Conservation (phyloP, 2,113 vertebrate species). For the Peromyscus leucopus region DNA sequence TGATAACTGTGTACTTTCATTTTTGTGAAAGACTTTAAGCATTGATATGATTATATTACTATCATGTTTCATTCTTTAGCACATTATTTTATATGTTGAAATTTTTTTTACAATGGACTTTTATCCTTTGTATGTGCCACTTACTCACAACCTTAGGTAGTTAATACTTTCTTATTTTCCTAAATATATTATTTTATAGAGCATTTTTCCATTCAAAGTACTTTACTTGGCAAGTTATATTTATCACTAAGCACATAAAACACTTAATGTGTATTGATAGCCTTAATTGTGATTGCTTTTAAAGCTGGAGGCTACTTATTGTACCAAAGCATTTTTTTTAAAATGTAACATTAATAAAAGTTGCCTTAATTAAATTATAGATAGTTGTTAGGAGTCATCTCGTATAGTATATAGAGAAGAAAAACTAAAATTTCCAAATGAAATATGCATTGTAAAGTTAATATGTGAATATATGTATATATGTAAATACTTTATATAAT, state of each 20-base stretch:
- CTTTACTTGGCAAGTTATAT: conserved; percentile 72
- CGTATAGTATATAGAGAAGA: conserved; percentile 59
- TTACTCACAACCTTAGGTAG: neutral
- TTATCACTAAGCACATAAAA: conserved; percentile 57
- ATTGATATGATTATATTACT: neutral
- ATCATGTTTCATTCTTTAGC: too few species aligned
- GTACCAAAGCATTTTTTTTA: conserved; percentile 78
- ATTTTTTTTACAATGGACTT: neutral
- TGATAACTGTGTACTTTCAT: neutral
- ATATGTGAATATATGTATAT: neutral
- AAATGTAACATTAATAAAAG: conserved; percentile 81
- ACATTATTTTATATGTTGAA: neutral
- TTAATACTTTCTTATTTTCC: conserved; percentile 59
- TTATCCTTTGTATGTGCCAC: neutral
- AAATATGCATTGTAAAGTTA: conserved; percentile 43
- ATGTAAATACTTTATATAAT: neutral
- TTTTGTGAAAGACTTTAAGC: neutral
- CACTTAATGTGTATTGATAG: conserved; percentile 73
- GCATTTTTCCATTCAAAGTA: conserved; percentile 58
- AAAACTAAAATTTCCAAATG: conserved; percentile 57
- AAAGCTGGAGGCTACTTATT: conserved; percentile 82
- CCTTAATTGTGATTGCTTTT: conserved; percentile 79
- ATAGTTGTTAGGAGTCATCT: conserved; percentile 76
- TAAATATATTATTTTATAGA: conserved; percentile 22
- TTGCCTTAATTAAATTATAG: conserved; percentile 84